phyloP scores from a whole-genome alignment of 1,140 invertebrate species.

The Dreissena rostriformis region DNA sequence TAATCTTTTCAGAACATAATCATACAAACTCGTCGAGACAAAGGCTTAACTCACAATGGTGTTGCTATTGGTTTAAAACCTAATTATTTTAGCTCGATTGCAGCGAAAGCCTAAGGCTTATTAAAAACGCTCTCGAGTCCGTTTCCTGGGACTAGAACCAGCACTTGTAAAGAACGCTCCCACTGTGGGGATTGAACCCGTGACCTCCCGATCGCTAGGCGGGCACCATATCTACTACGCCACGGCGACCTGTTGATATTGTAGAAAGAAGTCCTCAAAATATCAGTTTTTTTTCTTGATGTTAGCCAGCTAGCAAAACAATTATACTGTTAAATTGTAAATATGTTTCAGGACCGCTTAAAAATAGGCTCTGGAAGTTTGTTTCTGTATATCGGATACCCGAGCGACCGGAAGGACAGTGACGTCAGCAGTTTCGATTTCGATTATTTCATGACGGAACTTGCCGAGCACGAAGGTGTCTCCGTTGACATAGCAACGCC shows the following conservation, averaged over 20 bases:
- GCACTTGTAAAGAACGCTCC: no score
- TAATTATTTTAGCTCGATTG: no score
- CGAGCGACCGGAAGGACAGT: constrained; percentile 58
- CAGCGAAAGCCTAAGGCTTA: no score
- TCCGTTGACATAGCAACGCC: constrained; percentile 65
- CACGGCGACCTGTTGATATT: neutral
- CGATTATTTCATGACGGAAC: constrained; percentile 72
- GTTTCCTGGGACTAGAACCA: no score
- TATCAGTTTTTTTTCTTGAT: neutral
- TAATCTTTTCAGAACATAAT: no score
- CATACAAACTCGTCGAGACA: no score
- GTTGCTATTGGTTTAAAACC: no score
- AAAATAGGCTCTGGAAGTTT: constrained; percentile 71
- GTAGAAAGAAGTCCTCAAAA: neutral
- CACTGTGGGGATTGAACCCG: no score
- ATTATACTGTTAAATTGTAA: neutral
- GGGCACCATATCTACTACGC: no score
- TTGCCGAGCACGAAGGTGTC: constrained; percentile 70
- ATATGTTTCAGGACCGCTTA: constrained; percentile 62
- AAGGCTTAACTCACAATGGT: neutral
- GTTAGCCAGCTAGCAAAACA: neutral
- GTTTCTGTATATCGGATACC: constrained; percentile 68
- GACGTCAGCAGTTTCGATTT: constrained; percentile 60
- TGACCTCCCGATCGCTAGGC: no score
- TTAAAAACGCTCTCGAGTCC: no score